Conservation (phyloP, 2,797 vertebrate genomes). For the Mormyrops attenuatus region DNA sequence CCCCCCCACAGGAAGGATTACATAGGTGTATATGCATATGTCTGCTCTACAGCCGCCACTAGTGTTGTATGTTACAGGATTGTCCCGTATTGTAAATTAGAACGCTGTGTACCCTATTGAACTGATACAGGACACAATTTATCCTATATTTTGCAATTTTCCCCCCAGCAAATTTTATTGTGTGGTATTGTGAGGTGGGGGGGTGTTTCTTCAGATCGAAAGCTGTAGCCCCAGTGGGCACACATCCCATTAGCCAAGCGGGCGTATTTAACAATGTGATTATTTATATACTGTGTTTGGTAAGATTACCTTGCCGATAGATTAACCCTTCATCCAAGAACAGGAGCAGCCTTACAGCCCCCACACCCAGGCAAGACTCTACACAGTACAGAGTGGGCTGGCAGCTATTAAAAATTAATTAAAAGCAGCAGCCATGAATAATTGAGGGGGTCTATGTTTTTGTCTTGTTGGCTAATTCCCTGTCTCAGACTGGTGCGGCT, state of each 20-base stretch:
- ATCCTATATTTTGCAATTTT: not conserved
- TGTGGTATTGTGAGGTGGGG: not conserved
- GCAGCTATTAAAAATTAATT: constrained; percentile 63
- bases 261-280: not conserved
- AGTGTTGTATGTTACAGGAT: not conserved
- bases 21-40: not conserved
- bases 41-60: not conserved
- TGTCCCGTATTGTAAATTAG: not conserved
- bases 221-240: not conserved
- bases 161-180: not conserved
- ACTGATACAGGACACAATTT: not conserved
- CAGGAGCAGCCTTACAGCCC: not conserved
- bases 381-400: constrained; percentile 48
- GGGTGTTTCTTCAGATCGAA: not conserved
- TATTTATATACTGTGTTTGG: not conserved
- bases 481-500: constrained; percentile 17
- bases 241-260: not conserved
- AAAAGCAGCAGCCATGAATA: constrained; percentile 42
- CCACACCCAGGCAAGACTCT: constrained; percentile 31
- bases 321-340: not conserved
- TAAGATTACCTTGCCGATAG: not conserved
- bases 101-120: too few species aligned
- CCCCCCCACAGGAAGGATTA: not conserved
- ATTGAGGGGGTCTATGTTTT: constrained; percentile 48
- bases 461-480: constrained; percentile 29